Conservation (phyloP, 1,140 invertebrate genomes). For the Pantala flavescens region DNA sequence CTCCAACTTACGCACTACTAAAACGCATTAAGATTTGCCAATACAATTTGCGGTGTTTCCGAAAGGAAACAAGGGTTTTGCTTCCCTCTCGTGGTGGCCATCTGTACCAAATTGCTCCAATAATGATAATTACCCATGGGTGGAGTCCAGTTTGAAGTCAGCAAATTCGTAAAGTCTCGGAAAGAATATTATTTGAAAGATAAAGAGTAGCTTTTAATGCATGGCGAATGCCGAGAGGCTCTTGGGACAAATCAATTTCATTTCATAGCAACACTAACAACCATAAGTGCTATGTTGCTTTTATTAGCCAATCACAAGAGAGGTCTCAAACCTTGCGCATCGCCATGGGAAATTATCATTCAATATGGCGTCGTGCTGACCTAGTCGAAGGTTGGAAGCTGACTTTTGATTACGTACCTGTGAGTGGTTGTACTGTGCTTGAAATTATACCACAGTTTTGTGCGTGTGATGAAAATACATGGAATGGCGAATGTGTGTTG, state of each 20-base stretch:
- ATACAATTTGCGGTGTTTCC: too few relatives aligned
- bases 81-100: not conserved
- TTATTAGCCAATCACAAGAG: not conserved
- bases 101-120: constrained; percentile 1
- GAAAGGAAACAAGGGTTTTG: not conserved
- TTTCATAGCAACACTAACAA: not conserved
- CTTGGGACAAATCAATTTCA: not conserved
- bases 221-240: not conserved
- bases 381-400: not conserved
- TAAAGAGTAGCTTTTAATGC: not conserved
- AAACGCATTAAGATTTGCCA: too few relatives aligned
- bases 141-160: not conserved
- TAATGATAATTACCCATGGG: constrained; percentile 2
- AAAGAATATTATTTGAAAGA: not conserved
- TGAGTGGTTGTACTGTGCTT: not conserved
- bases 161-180: not conserved
- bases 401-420: not conserved
- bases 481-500: not conserved
- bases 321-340: not conserved
- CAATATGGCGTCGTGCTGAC: constrained; percentile 7
- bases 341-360: not conserved
- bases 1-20: too few relatives aligned
- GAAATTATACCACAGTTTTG: not conserved
- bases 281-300: constrained; percentile 6
- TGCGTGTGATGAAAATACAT: not conserved